Evolutionary conservation across 2,888 invertebrate genomes (phyloP), one percentile per base, ranked within the genome.

Genomic region (Cephonodes hylas): DNA sequence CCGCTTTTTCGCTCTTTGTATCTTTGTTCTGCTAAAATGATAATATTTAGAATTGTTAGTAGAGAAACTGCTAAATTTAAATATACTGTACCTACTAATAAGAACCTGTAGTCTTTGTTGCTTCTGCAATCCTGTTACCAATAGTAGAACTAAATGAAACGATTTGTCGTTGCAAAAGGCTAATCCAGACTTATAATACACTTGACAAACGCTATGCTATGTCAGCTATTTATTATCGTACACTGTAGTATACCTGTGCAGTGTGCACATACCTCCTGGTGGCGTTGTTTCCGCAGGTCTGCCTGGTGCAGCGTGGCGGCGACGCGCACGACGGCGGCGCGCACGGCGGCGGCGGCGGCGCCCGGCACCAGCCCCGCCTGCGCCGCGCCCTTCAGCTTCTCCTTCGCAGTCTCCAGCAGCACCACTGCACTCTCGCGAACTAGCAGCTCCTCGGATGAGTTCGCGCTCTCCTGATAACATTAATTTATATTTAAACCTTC

Each of bases 391-490:
- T 96, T 96, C 56, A 97, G 88, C 84, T 97, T 97, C 84, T 97
- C 97, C 76, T 97, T 97, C 0, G 96, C 95, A 0, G 97, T 97
- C 88, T 97, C 97, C 67, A 97, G 94, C 68, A 97, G 90, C 0
- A 96, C 96, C 71, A 95, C 94, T 60, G 95, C 95, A 44, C 95
- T 93, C 59, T 97, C 96, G 65, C 60, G 95, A 59, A 94, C 93
- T 0, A 96, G 83, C 53, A 97, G 79, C 58, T 95, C 94, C 67
- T 96, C 96, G 0, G 96, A 95, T 4, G 96, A 95, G 81, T 96
- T 96, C 0, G 95, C 93, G 69, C 93, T 93, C 1, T 86, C 88
- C 89, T 89, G 18, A 13, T 10, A 3, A 45, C 34, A 27, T 25
- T 7, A 58, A 8, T 22, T 18, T 1, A 1, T 2, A 5, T 13